Evolutionary conservation across 92 coral and sea anemone genomes (phyloP), one percentile per base, ranked within the genome.

Genomic region (Scolanthus callimorphus): DNA sequence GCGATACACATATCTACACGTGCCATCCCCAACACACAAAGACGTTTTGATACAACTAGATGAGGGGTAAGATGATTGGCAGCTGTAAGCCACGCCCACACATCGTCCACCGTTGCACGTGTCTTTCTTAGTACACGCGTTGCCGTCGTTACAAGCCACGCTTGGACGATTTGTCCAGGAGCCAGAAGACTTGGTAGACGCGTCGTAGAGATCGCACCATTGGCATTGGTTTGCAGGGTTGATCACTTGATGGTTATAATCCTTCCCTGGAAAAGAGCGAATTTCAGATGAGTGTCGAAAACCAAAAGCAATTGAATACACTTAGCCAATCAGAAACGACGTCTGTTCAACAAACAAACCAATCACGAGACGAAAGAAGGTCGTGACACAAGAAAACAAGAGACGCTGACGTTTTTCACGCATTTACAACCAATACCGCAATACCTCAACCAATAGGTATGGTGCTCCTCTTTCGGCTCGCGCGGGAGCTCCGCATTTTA

Each of bases 81-180:
- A 87, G 69, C 79, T 83, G 46, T 82, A 87, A 29, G 56, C 57
- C 71, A 70, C 66, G 3, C 96, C 96, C 41, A 49, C 49, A 38
- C 90, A 82, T 8, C 64, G 77, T 21, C 98, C 94, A 11, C 57
- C 57, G 24, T 70, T 60, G 52, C 98, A 92, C 24, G 60, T 63
- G 62, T 88, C 98, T 24, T 74, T 59, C 41, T 83, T 80, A 24
- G 98, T 87, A 49, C 98, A 92, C 9, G 49, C 59, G 65, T 88
- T 63, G 17, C 72, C 63, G 57, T 92, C 98, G 48, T 92, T 51
- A 48, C 98, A 92, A 34, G 94, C 20, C 15, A 88, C 91, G 11
- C 86, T 63, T 10, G 98, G 90, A 13, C 85, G 86, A 59, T 88
- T 84, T 8, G 87, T 71, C 98, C 98, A 92, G 20, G 73, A 55